Conservation (phyloP, 2,113 vertebrate genomes). For the Cromileptes altivelis region DNA sequence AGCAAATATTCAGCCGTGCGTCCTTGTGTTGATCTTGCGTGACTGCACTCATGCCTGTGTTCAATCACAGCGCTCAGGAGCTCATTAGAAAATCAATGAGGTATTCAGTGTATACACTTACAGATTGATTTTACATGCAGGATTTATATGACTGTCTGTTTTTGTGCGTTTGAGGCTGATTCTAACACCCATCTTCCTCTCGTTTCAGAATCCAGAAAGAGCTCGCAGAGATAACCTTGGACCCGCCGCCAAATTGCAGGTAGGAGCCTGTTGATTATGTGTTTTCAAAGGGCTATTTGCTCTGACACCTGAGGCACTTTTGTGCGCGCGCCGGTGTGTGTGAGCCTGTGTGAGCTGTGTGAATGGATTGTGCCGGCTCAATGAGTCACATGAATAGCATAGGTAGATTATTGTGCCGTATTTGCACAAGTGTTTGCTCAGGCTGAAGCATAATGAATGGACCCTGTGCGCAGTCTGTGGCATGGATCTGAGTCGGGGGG, state of each 20-base stretch:
- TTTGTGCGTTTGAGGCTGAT: constrained; percentile 1
- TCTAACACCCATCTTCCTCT: constrained; percentile 40
- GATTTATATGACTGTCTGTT: constrained; percentile 64
- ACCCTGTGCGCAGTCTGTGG: constrained; percentile 27
- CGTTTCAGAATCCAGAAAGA: constrained; percentile 95
- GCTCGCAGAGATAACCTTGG: constrained; percentile 96
- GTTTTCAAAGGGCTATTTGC: constrained; percentile 26
- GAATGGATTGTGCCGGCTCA: constrained; percentile 50
- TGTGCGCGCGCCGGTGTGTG: constrained; percentile 14
- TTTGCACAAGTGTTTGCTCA: constrained; percentile 44
- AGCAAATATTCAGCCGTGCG: constrained; percentile 10
- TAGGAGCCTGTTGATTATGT: constrained; percentile 79
- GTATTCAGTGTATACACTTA: constrained; percentile 57
- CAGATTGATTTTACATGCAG: constrained; percentile 60
- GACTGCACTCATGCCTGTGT: constrained; percentile 39
- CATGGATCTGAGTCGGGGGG: background rate
- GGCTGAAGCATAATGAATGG: constrained; percentile 28
- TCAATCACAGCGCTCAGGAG: constrained; percentile 39
- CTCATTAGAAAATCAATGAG: constrained; percentile 75
- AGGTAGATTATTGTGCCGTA: constrained; percentile 36
- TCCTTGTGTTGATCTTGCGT: constrained; percentile 43
- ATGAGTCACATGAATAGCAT: constrained; percentile 53
- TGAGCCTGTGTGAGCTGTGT: constrained; percentile 25
- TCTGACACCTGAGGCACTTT: constrained; percentile 39
- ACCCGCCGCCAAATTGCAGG: constrained; percentile 97